Evolutionary conservation across 2,888 invertebrate genomes (phyloP), one percentile per base, ranked within the genome.

Genomic region (Listrodromus nycthemerus): DNA sequence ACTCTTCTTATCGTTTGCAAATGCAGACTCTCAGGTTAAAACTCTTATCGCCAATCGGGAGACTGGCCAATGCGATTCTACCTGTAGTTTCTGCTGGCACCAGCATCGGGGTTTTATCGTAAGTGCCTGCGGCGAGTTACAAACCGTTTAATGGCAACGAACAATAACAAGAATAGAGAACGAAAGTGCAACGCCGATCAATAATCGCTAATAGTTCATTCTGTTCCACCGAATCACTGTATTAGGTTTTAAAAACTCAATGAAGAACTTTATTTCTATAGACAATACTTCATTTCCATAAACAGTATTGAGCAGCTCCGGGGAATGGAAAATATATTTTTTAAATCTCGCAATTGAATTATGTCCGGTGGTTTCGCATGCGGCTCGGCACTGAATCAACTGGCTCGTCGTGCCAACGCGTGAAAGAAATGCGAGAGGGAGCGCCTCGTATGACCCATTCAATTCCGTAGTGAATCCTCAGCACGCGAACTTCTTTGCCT

Each of bases 81-180:
- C 16, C 52, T 63, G 61, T 63, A 61, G 67, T 75, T 75, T 69
- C 73, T 80, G 83, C 83, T 80, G 85, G 85, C 83, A 77, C 83
- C 83, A 69, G 66, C 74, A 74, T 85, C 85, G 61, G 61, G 52
- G 45, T 63, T 24, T 74, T 66, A 69, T 80, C 71, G 75, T 7
- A 24, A 71, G 70, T 66, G 65, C 50, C 41, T 27, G 33, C 37
- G n/a, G 61, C 8, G 48, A 10, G 61, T 58, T 61, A 52, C 6
- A 10, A 77, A 55, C 13, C 33, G 24, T 67, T 52, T 30, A 7
- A 5, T 19, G 37, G 48, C 30, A 48, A 27, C n/a, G 21, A n/a
- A 41, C 33, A 33, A 1, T 10, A 13, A 37, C 41, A 2, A 37
- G 50, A 76, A 67, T 33, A 65, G 33, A 66, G 55, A 45, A 33